These are phyloP conservation scores for Papilio polytes DNA, from an alignment of 1,140 invertebrate species.

Conservation along the genomic window DNA sequence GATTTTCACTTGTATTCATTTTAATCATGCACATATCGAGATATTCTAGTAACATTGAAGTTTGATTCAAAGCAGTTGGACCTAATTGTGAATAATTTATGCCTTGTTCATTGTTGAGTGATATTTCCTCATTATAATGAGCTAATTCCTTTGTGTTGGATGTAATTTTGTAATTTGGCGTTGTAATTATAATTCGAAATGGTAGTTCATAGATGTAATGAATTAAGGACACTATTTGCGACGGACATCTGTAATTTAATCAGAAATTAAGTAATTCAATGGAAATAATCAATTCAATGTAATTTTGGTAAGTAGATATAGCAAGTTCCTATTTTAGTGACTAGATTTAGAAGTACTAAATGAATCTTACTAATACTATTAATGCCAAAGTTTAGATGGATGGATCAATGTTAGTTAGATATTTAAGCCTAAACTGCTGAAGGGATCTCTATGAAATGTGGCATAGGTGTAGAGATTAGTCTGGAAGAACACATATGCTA, in stretches of 20 bases:
- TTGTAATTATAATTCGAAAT: conserved; percentile 60
- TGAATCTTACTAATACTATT: too few species aligned
- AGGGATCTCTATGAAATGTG: too few species aligned
- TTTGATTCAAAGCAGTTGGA: conserved; percentile 56
- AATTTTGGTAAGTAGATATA: too few species aligned
- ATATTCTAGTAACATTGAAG: conserved; percentile 54
- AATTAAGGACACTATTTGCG: conserved; percentile 62
- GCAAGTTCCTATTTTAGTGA: too few species aligned
- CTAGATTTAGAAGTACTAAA: too few species aligned
- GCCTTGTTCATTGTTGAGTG: conserved; percentile 26
- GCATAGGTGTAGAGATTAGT: too few species aligned
- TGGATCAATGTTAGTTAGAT: too few species aligned
- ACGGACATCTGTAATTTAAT: conserved; percentile 56
- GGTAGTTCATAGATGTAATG: conserved; percentile 64
- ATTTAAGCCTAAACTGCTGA: too few species aligned
- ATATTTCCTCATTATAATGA: conserved; percentile 49
- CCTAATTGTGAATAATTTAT: conserved; percentile 48
- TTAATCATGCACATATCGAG: conserved; percentile 63
- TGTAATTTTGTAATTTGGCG: conserved; percentile 52
- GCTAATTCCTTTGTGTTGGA: conserved; percentile 44
- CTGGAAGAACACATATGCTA: too few species aligned
- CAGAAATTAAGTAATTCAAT: too few species aligned
- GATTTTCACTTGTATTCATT: conserved; percentile 59
- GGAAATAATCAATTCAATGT: too few species aligned
- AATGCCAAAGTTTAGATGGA: too few species aligned